Evolutionary conservation across 2,797 vertebrate species (phyloP).

Genomic region (Clarias fuscus): DNA sequence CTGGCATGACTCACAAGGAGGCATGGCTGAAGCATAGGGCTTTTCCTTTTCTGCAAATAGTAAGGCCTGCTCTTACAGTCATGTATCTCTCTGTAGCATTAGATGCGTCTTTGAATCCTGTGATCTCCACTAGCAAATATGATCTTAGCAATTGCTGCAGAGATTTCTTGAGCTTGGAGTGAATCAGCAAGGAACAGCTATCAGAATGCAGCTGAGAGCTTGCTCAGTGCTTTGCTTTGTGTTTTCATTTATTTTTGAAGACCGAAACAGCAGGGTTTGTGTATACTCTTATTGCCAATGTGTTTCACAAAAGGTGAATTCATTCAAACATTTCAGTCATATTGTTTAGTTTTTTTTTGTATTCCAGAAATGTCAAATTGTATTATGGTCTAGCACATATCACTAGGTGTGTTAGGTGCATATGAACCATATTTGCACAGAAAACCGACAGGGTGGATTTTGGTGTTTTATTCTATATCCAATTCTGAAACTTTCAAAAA

Average conservation of each 20-base stretch:
- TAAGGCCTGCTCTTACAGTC: neutral
- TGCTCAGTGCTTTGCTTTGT: neutral
- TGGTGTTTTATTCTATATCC: too few relatives aligned
- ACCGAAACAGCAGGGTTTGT: neutral
- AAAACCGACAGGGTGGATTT: too few relatives aligned
- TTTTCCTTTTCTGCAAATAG: neutral
- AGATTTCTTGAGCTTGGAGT: neutral
- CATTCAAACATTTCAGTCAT: neutral
- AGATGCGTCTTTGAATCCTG: neutral
- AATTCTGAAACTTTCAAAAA: too few relatives aligned
- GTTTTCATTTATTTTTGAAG: neutral
- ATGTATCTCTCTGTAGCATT: neutral
- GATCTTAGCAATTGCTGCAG: neutral
- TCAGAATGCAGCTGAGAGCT: neutral
- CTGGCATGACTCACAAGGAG: neutral
- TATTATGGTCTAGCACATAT: neutral
- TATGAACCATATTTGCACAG: too few relatives aligned
- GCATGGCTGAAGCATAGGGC: neutral
- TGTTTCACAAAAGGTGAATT: neutral
- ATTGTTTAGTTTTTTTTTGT: too few relatives aligned
- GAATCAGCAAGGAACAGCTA: neutral
- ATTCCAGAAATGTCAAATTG: neutral
- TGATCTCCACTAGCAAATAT: neutral
- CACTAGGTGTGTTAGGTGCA: neutral
- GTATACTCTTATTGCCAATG: too few relatives aligned